phyloP scores from a whole-genome alignment of 2,797 vertebrate species.

The Helarctos malayanus region DNA sequence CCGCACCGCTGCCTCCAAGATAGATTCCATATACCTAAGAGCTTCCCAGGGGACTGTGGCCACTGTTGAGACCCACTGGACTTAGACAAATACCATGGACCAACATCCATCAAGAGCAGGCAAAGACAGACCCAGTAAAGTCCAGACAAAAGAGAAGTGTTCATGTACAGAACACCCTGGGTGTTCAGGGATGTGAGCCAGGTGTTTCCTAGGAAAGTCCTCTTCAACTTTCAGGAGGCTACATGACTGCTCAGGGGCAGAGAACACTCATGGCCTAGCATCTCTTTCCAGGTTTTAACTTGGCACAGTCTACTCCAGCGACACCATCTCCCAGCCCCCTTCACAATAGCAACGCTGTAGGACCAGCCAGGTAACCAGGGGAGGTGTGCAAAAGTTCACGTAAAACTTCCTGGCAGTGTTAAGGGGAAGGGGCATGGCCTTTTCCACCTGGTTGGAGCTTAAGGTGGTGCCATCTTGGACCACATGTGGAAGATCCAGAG shows the following conservation, averaged over 20 bases:
- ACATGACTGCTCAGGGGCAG: fast-evolving
- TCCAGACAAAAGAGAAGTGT: not conserved
- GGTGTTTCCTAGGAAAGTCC: not conserved
- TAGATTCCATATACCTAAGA: not conserved
- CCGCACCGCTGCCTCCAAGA: not conserved
- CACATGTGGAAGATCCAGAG: not conserved
- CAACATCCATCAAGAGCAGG: not conserved
- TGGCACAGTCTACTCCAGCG: fast-evolving
- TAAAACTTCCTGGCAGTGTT: fast-evolving
- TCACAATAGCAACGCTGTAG: fast-evolving
- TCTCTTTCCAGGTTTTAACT: not conserved
- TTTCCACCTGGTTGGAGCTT: not conserved
- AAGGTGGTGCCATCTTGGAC: not conserved
- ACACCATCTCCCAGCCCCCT: not conserved
- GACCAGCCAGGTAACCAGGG: not conserved
- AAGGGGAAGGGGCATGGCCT: too few relatives aligned
- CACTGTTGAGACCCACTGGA: not conserved
- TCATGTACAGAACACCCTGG: fast-evolving
- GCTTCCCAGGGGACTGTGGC: not conserved
- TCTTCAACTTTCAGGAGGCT: fast-evolving
- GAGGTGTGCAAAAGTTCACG: fast-evolving
- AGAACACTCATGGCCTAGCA: fast-evolving
- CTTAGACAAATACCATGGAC: not conserved
- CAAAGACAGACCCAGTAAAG: not conserved
- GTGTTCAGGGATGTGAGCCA: not conserved